Percentiles rank a stretch among this genome's conserved stretches.
These are phyloP conservation scores for Aurelia coerulea DNA, from an alignment of 30 jellyfish, hydroid and myxozoan genomes.

Conservation along the genomic window DNA sequence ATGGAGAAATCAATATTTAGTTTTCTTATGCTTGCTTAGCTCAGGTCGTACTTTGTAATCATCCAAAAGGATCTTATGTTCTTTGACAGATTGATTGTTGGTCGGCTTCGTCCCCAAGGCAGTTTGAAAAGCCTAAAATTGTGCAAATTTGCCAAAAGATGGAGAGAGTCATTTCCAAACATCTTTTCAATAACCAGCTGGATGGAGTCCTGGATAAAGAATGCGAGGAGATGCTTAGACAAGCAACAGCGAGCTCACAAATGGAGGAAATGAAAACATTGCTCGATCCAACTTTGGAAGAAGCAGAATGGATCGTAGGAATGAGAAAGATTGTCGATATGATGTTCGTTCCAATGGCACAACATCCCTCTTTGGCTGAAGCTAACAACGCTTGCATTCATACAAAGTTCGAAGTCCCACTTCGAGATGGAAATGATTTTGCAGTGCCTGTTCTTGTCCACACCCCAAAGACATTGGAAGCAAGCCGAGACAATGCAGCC, in stretches of 20 bases:
- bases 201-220: background rate
- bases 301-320: too few species aligned
- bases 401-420: constrained; percentile 20
- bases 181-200: constrained; percentile 16
- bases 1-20: too few species aligned
- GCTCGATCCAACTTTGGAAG: background rate
- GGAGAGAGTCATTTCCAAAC: constrained; percentile 37
- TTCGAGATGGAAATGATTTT: constrained; percentile 22
- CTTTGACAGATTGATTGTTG: too few species aligned
- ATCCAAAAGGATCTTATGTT: too few species aligned
- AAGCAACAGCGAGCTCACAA: too few species aligned
- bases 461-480: constrained; percentile 23
- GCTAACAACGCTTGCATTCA: constrained; percentile 14
- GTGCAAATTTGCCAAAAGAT: background rate
- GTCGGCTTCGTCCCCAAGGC: too few species aligned
- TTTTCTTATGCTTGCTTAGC: too few species aligned
- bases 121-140: too few species aligned
- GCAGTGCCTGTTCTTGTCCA: background rate
- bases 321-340: too few species aligned
- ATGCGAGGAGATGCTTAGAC: background rate
- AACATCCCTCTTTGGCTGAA: constrained; percentile 2
- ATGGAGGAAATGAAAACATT: background rate
- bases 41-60: too few species aligned
- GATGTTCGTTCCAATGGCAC: too few species aligned
- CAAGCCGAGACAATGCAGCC: constrained; percentile 26